Evolutionary conservation across 2,113 vertebrate species (phyloP).

Genomic region (Polyodon spathula): DNA sequence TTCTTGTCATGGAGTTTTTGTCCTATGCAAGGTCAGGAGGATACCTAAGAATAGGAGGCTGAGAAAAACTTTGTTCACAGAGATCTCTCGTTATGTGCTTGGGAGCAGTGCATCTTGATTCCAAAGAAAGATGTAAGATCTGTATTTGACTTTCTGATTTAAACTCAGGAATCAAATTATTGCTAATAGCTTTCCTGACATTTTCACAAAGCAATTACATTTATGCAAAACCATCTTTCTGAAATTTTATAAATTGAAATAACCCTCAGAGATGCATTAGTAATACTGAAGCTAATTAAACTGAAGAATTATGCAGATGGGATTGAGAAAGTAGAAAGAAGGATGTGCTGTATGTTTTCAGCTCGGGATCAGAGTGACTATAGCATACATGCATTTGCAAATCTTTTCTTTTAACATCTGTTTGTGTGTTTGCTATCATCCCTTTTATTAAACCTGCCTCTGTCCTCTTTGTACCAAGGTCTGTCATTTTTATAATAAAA

Average conservation of each 20-base stretch:
- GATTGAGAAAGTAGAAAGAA: too few species aligned
- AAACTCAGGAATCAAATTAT: conserved; percentile 44
- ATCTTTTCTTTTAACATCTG: not conserved
- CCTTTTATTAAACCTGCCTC: too few species aligned
- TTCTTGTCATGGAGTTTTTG: too few species aligned
- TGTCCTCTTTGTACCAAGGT: too few species aligned
- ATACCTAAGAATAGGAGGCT: not conserved
- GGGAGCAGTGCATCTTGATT: conserved; percentile 28
- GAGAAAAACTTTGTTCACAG: not conserved
- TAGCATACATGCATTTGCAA: not conserved
- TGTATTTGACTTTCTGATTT: conserved; percentile 41
- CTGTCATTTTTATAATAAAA: not conserved
- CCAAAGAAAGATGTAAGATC: conserved; percentile 43
- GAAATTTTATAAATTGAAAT: conserved; percentile 36
- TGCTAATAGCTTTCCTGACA: conserved; percentile 51
- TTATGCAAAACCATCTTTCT: conserved; percentile 37
- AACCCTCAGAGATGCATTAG: conserved; percentile 29
- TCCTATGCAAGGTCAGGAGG: too few species aligned
- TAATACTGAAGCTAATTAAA: conserved; percentile 30
- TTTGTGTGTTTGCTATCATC: not conserved
- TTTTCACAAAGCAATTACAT: conserved; percentile 55
- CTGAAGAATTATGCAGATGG: conserved; percentile 22
- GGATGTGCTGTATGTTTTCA: not conserved
- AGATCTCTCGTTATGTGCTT: not conserved
- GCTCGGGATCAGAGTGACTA: not conserved